Conservation (phyloP, 2,113 vertebrate species). For the Chinchilla lanigera region DNA sequence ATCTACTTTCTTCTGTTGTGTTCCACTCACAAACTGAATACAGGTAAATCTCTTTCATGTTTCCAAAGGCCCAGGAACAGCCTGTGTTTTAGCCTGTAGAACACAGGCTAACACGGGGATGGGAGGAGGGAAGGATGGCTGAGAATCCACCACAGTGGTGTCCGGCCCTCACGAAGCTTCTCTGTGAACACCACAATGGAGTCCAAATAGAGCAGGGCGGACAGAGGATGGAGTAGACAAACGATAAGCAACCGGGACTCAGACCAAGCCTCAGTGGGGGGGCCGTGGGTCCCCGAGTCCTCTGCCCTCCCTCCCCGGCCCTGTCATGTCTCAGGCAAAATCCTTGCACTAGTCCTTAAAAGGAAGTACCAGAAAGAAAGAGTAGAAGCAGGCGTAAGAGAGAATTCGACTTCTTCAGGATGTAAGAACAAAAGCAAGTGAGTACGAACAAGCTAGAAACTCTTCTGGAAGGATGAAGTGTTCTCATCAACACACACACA, state of each 20-base stretch:
- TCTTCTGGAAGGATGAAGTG: not conserved
- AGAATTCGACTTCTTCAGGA: not conserved
- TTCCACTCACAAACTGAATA: not conserved
- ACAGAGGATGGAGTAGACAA: not conserved
- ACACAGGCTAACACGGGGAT: not conserved
- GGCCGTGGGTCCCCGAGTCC: rapidly evolving
- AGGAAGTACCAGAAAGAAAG: not conserved
- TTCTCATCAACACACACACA: not conserved
- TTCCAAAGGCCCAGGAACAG: not conserved
- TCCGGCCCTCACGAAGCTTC: not conserved
- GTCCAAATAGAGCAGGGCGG: not conserved
- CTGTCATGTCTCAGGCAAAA: not conserved
- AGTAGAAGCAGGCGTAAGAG: not conserved
- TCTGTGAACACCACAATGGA: not conserved
- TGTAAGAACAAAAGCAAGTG: not conserved
- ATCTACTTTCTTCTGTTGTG: not conserved
- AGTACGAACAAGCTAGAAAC: not conserved
- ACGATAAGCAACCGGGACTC: no score
- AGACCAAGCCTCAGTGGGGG: not conserved
- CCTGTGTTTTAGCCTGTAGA: no score
- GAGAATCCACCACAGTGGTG: not conserved
- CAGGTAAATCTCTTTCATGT: not conserved
- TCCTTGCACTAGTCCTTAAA: not conserved
- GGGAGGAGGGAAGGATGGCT: not conserved
- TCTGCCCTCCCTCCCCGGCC: not conserved